Conservation (phyloP, 2,888 invertebrate genomes). For the Oscheius sp. region DNA sequence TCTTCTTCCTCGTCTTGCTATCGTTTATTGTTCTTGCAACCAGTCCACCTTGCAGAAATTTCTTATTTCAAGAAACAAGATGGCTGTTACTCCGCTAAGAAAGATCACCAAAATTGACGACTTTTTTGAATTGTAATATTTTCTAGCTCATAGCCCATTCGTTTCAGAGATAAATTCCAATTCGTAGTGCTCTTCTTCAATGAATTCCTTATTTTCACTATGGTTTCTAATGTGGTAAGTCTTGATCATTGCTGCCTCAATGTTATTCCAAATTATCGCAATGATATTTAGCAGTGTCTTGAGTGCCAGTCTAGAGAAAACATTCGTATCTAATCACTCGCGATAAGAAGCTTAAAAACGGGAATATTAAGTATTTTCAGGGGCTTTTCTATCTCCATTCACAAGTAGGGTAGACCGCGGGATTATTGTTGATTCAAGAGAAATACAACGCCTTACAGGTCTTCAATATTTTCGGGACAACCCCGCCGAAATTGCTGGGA, state of each 20-base stretch:
- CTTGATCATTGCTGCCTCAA: background rate
- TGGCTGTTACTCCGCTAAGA: background rate
- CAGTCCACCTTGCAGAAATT: too few relatives aligned
- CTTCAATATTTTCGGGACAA: conserved; percentile 55
- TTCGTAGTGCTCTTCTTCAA: conserved; percentile 50
- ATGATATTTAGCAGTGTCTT: too few relatives aligned
- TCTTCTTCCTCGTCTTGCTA: too few relatives aligned
- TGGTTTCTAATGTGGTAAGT: conserved; percentile 53
- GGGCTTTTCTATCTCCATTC: background rate
- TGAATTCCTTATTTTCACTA: conserved; percentile 56
- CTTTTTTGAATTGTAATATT: conserved; percentile 54
- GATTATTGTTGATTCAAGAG: background rate
- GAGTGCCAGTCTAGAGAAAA: background rate
- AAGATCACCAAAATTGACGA: conserved; percentile 43
- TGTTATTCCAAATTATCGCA: background rate
- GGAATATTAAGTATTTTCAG: background rate
- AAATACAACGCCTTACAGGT: conserved; percentile 32
- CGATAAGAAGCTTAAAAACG: conserved; percentile 8
- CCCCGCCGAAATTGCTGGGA: conserved; percentile 43
- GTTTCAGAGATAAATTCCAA: conserved; percentile 52
- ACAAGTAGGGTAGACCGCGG: background rate
- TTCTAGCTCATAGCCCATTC: too few relatives aligned
- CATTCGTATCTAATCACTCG: background rate
- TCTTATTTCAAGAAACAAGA: too few relatives aligned
- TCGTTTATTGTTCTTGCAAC: too few relatives aligned